These are phyloP conservation scores for Leucophora obtusa DNA, from an alignment of 2,888 invertebrate genomes.

Conservation along the genomic window DNA sequence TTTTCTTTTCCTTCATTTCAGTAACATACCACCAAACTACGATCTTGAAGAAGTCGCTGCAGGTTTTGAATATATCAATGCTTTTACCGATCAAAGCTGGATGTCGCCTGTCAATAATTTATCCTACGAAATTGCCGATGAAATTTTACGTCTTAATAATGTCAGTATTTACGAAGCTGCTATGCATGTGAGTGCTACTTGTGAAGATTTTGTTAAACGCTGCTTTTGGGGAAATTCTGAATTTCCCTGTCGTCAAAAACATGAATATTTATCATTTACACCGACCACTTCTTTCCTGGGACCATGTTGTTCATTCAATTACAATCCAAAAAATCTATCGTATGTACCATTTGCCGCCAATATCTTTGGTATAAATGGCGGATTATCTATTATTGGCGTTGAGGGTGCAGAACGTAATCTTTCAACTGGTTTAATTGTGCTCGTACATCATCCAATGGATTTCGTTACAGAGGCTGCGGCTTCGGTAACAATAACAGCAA, in stretches of 20 bases:
- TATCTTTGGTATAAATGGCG: slow-evolving; percentile 76
- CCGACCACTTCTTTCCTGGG: slow-evolving; percentile 76
- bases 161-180: slow-evolving; percentile 75
- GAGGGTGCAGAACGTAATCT: slow-evolving; percentile 76
- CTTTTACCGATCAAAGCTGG: slow-evolving; percentile 76
- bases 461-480: slow-evolving; percentile 76
- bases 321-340: slow-evolving; percentile 75
- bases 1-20: slow-evolving; percentile 48
- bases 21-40: slow-evolving; percentile 72
- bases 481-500: slow-evolving; percentile 74
- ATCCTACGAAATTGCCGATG: slow-evolving; percentile 71
- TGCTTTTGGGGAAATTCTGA: slow-evolving; percentile 76
- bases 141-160: slow-evolving; percentile 73
- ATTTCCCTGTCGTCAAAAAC: slow-evolving; percentile 74
- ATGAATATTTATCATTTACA: slow-evolving; percentile 75
- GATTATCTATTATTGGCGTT: slow-evolving; percentile 74
- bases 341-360: slow-evolving; percentile 76
- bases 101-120: slow-evolving; percentile 65
- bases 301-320: slow-evolving; percentile 78
- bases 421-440: slow-evolving; percentile 75
- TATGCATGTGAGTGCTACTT: slow-evolving; percentile 73
- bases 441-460: slow-evolving; percentile 78
- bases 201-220: slow-evolving; percentile 76
- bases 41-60: slow-evolving; percentile 68
- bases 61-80: slow-evolving; percentile 75